Conservation (phyloP, 2,797 vertebrate genomes). For the Phaenicophaeus curvirostris region DNA sequence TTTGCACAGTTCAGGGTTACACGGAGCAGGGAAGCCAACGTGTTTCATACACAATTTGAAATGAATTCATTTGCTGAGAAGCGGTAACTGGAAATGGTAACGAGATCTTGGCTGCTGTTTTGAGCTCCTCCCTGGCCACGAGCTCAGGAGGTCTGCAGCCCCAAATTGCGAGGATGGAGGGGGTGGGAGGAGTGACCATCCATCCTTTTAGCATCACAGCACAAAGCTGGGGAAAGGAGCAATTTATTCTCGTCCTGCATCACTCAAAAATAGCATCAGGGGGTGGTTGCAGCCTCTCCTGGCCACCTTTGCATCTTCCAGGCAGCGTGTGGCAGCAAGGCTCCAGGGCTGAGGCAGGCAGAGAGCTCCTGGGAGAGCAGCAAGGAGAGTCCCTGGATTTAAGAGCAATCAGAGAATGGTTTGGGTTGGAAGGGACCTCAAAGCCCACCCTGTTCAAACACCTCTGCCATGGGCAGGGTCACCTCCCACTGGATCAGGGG, state of each 20-base stretch:
- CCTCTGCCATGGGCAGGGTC: no score
- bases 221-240: background rate
- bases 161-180: fast-evolving
- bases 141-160: background rate
- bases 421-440: no score
- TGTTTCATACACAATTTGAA: background rate
- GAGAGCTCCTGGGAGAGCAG: no score
- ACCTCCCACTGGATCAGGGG: no score
- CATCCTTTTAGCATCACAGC: fast-evolving
- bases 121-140: fast-evolving
- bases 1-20: background rate
- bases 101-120: background rate
- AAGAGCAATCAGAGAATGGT: no score
- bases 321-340: background rate
- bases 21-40: fast-evolving
- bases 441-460: no score
- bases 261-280: background rate
- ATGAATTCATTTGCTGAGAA: background rate
- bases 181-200: no score
- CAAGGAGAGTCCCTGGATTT: background rate
- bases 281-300: background rate
- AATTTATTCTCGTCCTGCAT: background rate
- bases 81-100: background rate
- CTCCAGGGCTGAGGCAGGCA: background rate
- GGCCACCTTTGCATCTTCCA: background rate